These are phyloP conservation scores for Hypsibius dujardini DNA, from an alignment of 1,140 invertebrate species.

Conservation along the genomic window DNA sequence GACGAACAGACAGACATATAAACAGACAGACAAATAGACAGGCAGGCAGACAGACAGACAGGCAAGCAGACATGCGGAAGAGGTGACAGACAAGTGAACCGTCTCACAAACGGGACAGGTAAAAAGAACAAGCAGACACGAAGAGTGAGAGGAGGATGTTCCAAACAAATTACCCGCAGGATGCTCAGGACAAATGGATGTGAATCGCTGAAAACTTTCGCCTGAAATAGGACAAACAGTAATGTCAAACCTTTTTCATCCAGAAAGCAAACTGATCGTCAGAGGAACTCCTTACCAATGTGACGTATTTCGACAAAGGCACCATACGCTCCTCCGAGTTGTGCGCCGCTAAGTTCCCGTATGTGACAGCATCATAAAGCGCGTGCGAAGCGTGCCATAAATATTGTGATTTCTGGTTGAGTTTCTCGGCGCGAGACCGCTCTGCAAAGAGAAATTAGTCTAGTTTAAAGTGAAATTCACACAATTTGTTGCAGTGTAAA, in stretches of 20 bases:
- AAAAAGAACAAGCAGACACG: slow-evolving; percentile 44
- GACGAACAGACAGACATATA: too few relatives aligned
- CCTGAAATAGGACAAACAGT: too few relatives aligned
- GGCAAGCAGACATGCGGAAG: too few relatives aligned
- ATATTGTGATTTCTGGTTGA: slow-evolving; percentile 58
- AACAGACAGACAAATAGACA: too few relatives aligned
- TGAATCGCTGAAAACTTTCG: slow-evolving; percentile 16
- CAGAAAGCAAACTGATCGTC: too few relatives aligned
- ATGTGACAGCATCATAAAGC: slow-evolving; percentile 53
- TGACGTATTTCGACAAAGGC: not conserved
- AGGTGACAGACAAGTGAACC: too few relatives aligned
- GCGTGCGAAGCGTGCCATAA: slow-evolving; percentile 80
- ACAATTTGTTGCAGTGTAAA: slow-evolving; percentile 11
- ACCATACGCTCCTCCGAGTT: not conserved
- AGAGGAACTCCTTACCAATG: not conserved
- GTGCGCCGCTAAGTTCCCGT: slow-evolving; percentile 32
- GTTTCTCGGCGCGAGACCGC: slow-evolving; percentile 56
- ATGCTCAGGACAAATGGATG: slow-evolving; percentile 16
- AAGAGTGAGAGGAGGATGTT: slow-evolving; percentile 29
- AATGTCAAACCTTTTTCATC: too few relatives aligned
- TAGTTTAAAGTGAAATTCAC: slow-evolving; percentile 6
- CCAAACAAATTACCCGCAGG: slow-evolving; percentile 11
- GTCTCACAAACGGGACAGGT: slow-evolving; percentile 34
- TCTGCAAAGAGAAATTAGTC: slow-evolving; percentile 38
- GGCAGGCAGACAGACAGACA: too few relatives aligned